These are phyloP conservation scores for Heliconius sara DNA, from an alignment of 2,888 invertebrate genomes.

Conservation along the genomic window DNA sequence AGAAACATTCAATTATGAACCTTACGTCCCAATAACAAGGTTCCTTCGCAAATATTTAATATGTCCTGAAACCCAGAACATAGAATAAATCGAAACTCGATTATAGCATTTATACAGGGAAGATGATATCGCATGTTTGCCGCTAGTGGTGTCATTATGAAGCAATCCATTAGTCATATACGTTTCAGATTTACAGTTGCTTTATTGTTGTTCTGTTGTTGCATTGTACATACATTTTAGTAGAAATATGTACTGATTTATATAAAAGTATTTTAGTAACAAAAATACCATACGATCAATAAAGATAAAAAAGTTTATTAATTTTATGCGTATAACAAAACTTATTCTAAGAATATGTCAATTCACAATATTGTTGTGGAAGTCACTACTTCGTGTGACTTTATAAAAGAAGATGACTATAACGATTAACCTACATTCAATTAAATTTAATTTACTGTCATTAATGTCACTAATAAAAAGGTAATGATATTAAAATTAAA, in stretches of 20 bases:
- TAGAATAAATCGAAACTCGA: conserved; percentile 47
- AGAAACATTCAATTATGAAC: conserved; percentile 42
- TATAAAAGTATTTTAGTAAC: too few relatives aligned
- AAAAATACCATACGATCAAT: too few relatives aligned
- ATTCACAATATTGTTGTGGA: too few relatives aligned
- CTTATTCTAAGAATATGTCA: too few relatives aligned
- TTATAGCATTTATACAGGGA: conserved; percentile 36
- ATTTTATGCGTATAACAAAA: too few relatives aligned
- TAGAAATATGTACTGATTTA: background rate
- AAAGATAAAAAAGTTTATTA: too few relatives aligned
- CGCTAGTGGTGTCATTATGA: conserved; percentile 37
- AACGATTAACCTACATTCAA: too few relatives aligned
- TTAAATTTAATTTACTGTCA: too few relatives aligned
- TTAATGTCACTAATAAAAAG: too few relatives aligned
- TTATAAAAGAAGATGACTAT: too few relatives aligned
- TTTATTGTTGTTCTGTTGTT: conserved; percentile 20
- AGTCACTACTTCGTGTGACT: too few relatives aligned
- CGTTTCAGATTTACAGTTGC: conserved; percentile 29
- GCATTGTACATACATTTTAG: background rate
- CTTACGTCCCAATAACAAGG: conserved; percentile 31
- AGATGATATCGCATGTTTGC: conserved; percentile 44
- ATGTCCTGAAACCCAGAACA: conserved; percentile 47
- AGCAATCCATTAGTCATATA: conserved; percentile 47
- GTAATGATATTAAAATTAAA: too few relatives aligned
- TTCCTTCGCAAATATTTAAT: conserved; percentile 21